These are phyloP conservation scores for Leptocoma aspasia DNA, from an alignment of 2,113 vertebrate species.

Conservation along the genomic window DNA sequence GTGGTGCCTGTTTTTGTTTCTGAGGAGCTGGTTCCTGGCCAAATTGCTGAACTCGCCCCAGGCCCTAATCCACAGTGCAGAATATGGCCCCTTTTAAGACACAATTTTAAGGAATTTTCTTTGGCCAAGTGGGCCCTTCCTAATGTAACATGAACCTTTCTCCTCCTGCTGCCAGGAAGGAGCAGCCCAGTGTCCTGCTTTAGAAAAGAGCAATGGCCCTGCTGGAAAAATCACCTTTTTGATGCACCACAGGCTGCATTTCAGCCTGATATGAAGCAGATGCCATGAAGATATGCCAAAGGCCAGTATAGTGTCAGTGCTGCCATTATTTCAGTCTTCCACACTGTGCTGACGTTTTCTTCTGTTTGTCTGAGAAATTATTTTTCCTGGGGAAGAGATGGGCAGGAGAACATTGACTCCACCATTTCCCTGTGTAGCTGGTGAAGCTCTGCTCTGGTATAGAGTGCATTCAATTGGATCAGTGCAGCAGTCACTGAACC, in stretches of 20 bases:
- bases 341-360: not conserved
- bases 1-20: not conserved
- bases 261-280: not conserved
- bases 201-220: not conserved
- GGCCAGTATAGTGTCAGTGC: not conserved
- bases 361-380: not conserved
- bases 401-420: rapidly evolving
- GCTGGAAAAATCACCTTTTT: not conserved
- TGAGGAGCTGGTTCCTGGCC: not conserved
- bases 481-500: not conserved
- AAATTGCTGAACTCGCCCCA: not conserved
- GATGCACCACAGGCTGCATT: not conserved
- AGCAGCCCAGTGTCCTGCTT: not conserved
- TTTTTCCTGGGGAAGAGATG: not conserved
- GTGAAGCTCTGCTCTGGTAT: not conserved
- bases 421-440: not conserved
- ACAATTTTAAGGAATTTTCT: not conserved
- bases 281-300: not conserved
- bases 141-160: not conserved
- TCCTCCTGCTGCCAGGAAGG: not conserved
- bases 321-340: not conserved
- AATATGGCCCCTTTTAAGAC: not conserved
- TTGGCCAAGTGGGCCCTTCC: not conserved
- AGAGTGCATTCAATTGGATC: not conserved
- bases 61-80: not conserved